Evolutionary conservation across 2,113 vertebrate genomes (phyloP), one percentile per base, ranked within the genome.

Genomic region (Ploceus nigricollis): DNA sequence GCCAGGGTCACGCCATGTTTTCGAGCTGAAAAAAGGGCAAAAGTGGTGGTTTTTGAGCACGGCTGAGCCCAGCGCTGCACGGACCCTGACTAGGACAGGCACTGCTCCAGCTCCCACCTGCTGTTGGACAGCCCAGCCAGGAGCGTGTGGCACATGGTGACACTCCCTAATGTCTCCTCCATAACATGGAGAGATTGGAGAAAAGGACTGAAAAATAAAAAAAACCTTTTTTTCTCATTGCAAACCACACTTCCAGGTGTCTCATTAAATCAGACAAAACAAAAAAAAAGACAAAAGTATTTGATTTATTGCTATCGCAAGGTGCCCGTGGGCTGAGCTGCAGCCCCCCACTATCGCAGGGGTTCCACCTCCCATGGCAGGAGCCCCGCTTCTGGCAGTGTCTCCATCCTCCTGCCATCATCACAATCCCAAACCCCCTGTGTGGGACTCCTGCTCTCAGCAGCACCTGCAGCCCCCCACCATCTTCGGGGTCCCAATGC

Each of bases 321-420:
- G 14, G 18, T 47, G 28, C 35, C 17, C 0, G 0, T 0, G 7
- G 27, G 39, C 25, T 64, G 8, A 3, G 35, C 25, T 44, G n/a
- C 50, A 60, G 54, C 11, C 24, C 22, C 40, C 27, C 0, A 0
- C 12, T 6, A 2, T 8, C 0, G 0, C 1, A 0, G 1, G 31
- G 30, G 40, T 58, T 47, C 58, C 73, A 72, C 7, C 31, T 66
- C 3, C 13, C 6, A 1, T 4, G 3, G 7, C 39, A 35, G 66
- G 39, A 40, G 5, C 8, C 57, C 31, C 0, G 0, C 1, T 33
- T 63, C 25, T 6, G 2, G 35, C 84, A 77, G 24, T 7, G 9
- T 39, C 24, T 53, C 20, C 45, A 30, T 35, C 28, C 16, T 24
- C 13, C 69, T 45, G 11, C 30, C 3, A 1, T n/a, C 69, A 35